Percentiles rank a stretch among this genome's conserved stretches.
Conservation (phyloP, 2,113 vertebrate species). For the Psettodes erumei region DNA sequence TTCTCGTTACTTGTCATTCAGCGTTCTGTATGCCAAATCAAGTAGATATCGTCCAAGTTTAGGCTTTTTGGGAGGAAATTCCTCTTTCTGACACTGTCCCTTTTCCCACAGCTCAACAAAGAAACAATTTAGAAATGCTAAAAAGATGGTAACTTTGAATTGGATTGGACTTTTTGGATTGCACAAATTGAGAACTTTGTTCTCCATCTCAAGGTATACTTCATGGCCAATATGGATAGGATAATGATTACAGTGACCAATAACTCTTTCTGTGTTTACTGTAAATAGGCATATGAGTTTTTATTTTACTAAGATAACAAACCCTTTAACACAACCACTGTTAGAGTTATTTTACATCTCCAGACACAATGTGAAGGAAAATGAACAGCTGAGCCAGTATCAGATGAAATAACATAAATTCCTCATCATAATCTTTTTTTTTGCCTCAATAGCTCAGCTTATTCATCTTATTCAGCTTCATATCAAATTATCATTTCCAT, state of each 20-base stretch:
- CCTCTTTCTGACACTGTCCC: not conserved
- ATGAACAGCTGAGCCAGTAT: slow-evolving; percentile 8
- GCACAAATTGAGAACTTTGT: slow-evolving; percentile 5
- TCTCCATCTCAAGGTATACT: too few species aligned
- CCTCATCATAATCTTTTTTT: slow-evolving; percentile 18
- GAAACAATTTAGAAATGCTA: not conserved
- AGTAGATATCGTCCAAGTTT: not conserved
- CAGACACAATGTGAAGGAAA: slow-evolving; percentile 15
- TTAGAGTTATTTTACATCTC: not conserved
- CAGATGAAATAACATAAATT: slow-evolving; percentile 12
- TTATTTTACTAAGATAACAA: not conserved
- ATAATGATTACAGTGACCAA: not conserved
- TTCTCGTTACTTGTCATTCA: not conserved
- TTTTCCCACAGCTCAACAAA: slow-evolving; percentile 5
- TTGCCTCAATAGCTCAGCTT: not conserved
- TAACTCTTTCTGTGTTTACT: not conserved
- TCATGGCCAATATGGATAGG: not conserved
- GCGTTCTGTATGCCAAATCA: not conserved
- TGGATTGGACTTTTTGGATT: too few species aligned
- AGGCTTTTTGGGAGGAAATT: not conserved
- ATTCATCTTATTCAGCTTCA: not conserved
- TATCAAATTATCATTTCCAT: slow-evolving; percentile 14
- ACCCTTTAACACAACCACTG: slow-evolving; percentile 10
- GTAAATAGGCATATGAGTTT: not conserved
- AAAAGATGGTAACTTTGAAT: not conserved